Evolutionary conservation across 2,113 vertebrate species (phyloP).

Genomic region (Sinocyclocheilus maitianheensis): DNA sequence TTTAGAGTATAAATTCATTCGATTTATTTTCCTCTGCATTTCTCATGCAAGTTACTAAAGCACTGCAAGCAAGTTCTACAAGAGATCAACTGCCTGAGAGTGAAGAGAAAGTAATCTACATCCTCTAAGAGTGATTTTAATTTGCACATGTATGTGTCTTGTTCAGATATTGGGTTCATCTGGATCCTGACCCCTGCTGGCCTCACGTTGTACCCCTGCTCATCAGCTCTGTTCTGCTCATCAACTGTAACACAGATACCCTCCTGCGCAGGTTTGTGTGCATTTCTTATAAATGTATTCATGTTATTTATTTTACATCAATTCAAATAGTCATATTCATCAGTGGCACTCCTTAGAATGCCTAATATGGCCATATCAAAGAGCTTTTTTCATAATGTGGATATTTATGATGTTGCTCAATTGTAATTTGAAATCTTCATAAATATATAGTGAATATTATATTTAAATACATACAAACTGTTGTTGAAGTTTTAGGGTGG

Average conservation of each 20-base stretch:
- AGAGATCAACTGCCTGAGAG: background rate
- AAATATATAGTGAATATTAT: background rate
- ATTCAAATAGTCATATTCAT: background rate
- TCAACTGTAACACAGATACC: slow-evolving; percentile 78
- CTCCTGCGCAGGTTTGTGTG: slow-evolving; percentile 45
- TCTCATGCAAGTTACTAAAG: background rate
- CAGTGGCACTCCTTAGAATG: background rate
- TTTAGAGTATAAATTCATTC: background rate
- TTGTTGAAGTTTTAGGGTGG: background rate
- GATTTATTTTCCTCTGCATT: background rate
- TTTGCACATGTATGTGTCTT: slow-evolving; percentile 12
- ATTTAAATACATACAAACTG: background rate
- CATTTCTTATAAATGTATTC: background rate
- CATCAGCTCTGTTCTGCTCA: slow-evolving; percentile 80
- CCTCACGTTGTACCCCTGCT: slow-evolving; percentile 79
- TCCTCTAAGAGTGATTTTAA: background rate
- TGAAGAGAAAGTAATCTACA: background rate
- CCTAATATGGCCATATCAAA: background rate
- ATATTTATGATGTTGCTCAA: background rate
- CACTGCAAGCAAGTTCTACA: background rate
- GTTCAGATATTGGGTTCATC: slow-evolving; percentile 80
- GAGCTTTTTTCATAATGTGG: background rate
- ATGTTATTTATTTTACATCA: background rate
- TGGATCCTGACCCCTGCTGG: slow-evolving; percentile 91
- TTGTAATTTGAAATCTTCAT: background rate